Percentiles rank a stretch among this genome's conserved stretches.
Evolutionary conservation across 1,140 invertebrate species (phyloP).

Genomic region (Muscidifurax raptorellus): DNA sequence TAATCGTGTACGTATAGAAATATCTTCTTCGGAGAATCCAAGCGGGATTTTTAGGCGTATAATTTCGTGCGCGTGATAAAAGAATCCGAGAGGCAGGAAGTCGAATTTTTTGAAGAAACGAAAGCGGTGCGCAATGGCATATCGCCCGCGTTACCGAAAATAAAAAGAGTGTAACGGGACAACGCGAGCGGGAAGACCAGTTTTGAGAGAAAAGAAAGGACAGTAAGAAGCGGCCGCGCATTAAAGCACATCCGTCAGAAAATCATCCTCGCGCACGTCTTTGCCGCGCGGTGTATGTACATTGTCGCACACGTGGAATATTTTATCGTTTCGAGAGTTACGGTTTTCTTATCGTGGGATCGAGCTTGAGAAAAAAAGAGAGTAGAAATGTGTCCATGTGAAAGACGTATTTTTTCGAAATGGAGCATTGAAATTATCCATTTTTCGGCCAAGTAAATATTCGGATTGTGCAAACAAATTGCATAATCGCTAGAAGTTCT

Average conservation of each 20-base stretch:
- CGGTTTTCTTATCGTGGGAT: background rate
- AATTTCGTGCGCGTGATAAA: background rate
- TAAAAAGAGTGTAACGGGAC: conserved; percentile 24
- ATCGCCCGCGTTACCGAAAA: background rate
- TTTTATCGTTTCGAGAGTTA: too few species aligned
- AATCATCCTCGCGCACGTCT: background rate
- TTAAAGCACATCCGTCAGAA: conserved; percentile 46
- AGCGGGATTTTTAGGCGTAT: background rate
- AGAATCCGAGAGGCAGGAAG: background rate
- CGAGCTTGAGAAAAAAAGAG: background rate
- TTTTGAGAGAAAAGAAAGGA: conserved; percentile 29
- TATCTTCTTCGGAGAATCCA: background rate
- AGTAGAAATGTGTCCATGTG: too few species aligned
- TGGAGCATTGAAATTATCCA: too few species aligned
- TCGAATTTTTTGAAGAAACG: conserved; percentile 8
- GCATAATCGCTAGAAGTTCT: too few species aligned
- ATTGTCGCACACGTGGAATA: too few species aligned
- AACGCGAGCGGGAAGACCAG: conserved; percentile 3
- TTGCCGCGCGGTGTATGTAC: background rate
- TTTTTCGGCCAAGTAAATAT: too few species aligned
- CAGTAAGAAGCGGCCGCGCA: conserved; percentile 24
- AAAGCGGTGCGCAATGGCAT: conserved; percentile 1
- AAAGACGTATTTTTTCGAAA: too few species aligned
- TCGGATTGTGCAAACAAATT: too few species aligned
- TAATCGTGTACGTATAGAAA: background rate